phyloP scores from a whole-genome alignment of 1,140 invertebrate genomes.

The Drosophila oshimai region DNA sequence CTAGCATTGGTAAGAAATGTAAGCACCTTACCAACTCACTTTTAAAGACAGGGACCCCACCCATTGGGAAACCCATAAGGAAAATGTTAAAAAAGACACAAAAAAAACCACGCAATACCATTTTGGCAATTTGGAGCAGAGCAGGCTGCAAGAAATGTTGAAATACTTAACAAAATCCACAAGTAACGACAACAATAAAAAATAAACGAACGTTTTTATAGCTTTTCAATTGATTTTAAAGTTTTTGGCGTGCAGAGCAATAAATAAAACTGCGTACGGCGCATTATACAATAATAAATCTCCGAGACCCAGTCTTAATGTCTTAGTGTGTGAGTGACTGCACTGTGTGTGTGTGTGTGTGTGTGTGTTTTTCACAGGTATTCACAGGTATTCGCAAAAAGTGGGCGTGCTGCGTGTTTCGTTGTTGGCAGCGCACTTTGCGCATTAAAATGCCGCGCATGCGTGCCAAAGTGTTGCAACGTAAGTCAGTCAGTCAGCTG shows the following conservation, averaged over 20 bases:
- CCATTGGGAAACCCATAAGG: slow-evolving; percentile 55
- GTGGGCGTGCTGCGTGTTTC: slow-evolving; percentile 75
- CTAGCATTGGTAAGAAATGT: background rate
- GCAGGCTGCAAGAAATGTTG: slow-evolving; percentile 68
- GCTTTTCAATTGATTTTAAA: slow-evolving; percentile 76
- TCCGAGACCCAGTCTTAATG: slow-evolving; percentile 33
- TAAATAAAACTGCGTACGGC: slow-evolving; percentile 72
- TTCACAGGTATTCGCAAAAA: slow-evolving; percentile 46
- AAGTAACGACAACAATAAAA: slow-evolving; percentile 69
- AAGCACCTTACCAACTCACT: background rate
- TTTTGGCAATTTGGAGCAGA: slow-evolving; percentile 75
- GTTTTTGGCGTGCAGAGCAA: slow-evolving; percentile 64
- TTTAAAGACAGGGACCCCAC: slow-evolving; percentile 50
- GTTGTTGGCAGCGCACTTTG: slow-evolving; percentile 65
- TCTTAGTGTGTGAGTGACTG: background rate
- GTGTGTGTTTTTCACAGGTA: slow-evolving; percentile 1
- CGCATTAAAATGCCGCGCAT: slow-evolving; percentile 77
- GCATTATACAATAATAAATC: slow-evolving; percentile 79
- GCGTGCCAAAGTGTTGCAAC: slow-evolving; percentile 74
- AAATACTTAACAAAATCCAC: slow-evolving; percentile 73
- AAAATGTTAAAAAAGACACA: slow-evolving; percentile 10
- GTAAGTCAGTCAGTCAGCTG: slow-evolving; percentile 15
- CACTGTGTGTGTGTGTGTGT: background rate
- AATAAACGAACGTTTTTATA: slow-evolving; percentile 78
- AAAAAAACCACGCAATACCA: slow-evolving; percentile 42